Percentiles rank a stretch among this genome's conserved stretches.
These are phyloP conservation scores for Agrochola litura DNA, from an alignment of 2,888 invertebrate genomes.

Conservation along the genomic window DNA sequence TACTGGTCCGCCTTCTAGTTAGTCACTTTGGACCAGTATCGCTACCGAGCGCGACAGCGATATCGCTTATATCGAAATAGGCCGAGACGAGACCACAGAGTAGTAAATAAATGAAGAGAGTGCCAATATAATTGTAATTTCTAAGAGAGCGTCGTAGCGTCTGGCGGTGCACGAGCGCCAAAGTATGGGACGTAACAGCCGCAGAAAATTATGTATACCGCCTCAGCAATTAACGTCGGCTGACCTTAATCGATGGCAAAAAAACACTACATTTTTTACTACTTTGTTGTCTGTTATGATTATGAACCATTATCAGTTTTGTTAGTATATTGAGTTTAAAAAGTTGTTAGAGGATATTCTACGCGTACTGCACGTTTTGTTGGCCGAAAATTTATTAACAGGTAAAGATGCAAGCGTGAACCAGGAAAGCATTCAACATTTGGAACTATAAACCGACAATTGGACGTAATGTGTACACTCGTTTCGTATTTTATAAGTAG, in stretches of 20 bases:
- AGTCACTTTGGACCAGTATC: too few relatives aligned
- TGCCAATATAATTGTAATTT: background rate
- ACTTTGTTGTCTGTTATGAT: slow-evolving; percentile 16
- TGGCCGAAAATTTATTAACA: background rate
- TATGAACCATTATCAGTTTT: slow-evolving; percentile 8
- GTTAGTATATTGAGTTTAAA: slow-evolving; percentile 20
- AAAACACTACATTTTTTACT: slow-evolving; percentile 16
- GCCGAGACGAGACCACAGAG: slow-evolving; percentile 13
- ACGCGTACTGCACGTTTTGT: slow-evolving; percentile 1
- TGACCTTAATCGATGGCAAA: slow-evolving; percentile 39
- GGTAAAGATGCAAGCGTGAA: slow-evolving; percentile 8
- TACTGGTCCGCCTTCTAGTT: too few relatives aligned
- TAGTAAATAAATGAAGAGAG: slow-evolving; percentile 21
- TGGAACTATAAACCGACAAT: background rate
- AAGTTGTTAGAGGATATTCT: slow-evolving; percentile 3
- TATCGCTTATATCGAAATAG: too few relatives aligned
- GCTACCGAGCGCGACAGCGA: too few relatives aligned
- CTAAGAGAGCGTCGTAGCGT: background rate
- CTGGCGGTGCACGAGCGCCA: background rate
- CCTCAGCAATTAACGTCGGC: slow-evolving; percentile 30
- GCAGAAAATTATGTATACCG: slow-evolving; percentile 34
- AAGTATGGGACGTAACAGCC: background rate
- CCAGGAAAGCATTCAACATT: slow-evolving; percentile 9
- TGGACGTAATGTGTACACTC: background rate
- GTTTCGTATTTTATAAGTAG: background rate